Evolutionary conservation across 2,888 invertebrate species (phyloP).

Genomic region (Ormyrus labotus): DNA sequence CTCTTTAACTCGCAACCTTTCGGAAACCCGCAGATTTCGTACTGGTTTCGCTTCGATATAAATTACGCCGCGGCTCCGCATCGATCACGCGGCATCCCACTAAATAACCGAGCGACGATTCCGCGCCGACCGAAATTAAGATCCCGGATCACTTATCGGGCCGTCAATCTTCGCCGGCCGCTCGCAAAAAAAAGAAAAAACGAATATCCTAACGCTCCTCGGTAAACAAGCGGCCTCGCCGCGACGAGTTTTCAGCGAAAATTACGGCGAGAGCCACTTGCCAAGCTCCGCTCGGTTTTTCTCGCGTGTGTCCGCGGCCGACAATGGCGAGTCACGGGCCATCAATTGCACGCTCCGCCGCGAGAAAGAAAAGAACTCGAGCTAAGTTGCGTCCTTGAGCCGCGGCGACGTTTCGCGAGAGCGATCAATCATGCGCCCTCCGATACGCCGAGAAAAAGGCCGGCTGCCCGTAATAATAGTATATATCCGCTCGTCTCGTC

Average conservation of each 20-base stretch:
- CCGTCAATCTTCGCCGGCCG: neutral
- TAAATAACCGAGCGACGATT: neutral
- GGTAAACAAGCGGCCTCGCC: neutral
- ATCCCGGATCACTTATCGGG: neutral
- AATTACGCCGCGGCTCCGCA: neutral
- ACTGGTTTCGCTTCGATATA: neutral
- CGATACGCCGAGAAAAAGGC: neutral
- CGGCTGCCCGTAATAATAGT: neutral
- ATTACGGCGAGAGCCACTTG: neutral
- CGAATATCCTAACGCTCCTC: neutral
- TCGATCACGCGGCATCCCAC: neutral
- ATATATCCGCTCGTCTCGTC: neutral
- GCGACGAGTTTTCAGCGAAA: neutral
- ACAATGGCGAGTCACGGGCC: constrained; percentile 13
- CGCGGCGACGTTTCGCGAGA: neutral
- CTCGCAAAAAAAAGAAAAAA: too few relatives aligned
- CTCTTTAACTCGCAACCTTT: constrained; percentile 15
- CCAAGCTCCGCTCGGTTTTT: neutral
- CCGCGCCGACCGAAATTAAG: neutral
- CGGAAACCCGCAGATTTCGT: neutral
- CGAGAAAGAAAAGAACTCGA: neutral
- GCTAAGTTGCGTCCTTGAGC: neutral
- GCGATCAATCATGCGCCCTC: constrained; percentile 36
- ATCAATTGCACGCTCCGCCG: constrained; percentile 5
- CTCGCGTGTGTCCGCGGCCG: neutral